Evolutionary conservation across 2,797 vertebrate species (phyloP).

Genomic region (Smutsia gigantea): DNA sequence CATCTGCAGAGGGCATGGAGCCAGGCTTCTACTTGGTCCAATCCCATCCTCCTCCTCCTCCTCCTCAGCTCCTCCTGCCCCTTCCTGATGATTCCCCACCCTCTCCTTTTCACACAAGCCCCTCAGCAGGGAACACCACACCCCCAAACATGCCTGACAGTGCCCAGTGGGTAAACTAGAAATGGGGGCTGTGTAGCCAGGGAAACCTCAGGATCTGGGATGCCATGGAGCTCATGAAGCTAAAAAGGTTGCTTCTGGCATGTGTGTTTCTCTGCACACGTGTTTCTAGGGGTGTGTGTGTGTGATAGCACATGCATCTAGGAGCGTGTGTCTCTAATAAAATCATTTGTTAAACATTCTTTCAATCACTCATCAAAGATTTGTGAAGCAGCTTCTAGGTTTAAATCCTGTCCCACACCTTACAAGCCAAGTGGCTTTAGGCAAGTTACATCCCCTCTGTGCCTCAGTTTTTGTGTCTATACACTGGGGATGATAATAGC

Average conservation of each 20-base stretch:
- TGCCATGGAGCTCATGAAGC: not conserved
- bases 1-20: slow-evolving; percentile 70
- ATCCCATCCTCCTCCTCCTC: not conserved
- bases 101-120: not conserved
- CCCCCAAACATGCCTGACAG: slow-evolving; percentile 17
- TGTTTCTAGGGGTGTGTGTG: not conserved
- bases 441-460: not conserved
- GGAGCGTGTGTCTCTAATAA: slow-evolving; percentile 37
- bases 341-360: slow-evolving; percentile 47
- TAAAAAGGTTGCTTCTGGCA: not conserved
- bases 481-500: not conserved
- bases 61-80: not conserved
- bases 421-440: not conserved
- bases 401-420: not conserved
- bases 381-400: not conserved
- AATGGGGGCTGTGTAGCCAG: not conserved
- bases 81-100: not conserved
- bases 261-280: not conserved
- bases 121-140: slow-evolving; percentile 10
- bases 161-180: slow-evolving; percentile 6
- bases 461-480: not conserved
- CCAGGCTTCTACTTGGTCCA: slow-evolving; percentile 58
- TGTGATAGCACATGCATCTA: not conserved
- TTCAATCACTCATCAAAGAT: slow-evolving; percentile 27
- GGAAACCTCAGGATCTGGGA: slow-evolving; percentile 44